phyloP scores from a whole-genome alignment of 2,888 invertebrate species.

The Temnothorax ravouxi region DNA sequence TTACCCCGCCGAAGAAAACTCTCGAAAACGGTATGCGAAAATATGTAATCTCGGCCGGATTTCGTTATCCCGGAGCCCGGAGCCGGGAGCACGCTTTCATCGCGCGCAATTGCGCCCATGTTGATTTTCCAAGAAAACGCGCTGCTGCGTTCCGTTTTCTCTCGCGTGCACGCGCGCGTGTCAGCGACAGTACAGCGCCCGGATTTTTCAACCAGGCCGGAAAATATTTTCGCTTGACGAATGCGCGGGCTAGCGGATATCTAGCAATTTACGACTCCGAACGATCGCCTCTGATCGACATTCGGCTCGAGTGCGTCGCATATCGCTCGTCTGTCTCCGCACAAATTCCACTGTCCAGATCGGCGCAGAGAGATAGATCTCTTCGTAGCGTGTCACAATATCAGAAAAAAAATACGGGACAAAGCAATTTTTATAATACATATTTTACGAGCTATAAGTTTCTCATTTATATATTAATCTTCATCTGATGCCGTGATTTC shows the following conservation, averaged over 20 bases:
- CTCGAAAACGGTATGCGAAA: slow-evolving; percentile 21
- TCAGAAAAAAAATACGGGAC: background rate
- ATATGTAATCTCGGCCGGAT: slow-evolving; percentile 48
- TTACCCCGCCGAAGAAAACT: slow-evolving; percentile 40
- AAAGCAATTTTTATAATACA: background rate
- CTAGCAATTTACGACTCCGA: slow-evolving; percentile 52
- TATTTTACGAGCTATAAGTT: background rate
- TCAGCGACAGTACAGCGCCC: slow-evolving; percentile 10
- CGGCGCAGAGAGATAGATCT: background rate
- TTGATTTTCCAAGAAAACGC: slow-evolving; percentile 52
- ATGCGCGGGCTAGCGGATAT: slow-evolving; percentile 48
- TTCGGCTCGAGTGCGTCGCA: slow-evolving; percentile 26
- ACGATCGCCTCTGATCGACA: slow-evolving; percentile 48
- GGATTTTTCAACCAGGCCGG: slow-evolving; percentile 50
- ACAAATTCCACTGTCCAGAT: slow-evolving; percentile 36
- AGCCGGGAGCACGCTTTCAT: slow-evolving; percentile 24
- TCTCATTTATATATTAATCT: background rate
- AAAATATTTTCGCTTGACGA: slow-evolving; percentile 53
- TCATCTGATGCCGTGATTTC: background rate
- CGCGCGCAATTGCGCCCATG: slow-evolving; percentile 32
- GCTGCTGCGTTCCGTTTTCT: slow-evolving; percentile 26
- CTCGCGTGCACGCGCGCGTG: background rate
- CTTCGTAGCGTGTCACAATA: slow-evolving; percentile 5
- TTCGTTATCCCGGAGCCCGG: slow-evolving; percentile 23
- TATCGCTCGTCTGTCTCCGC: slow-evolving; percentile 39